phyloP scores from a whole-genome alignment of 2,113 vertebrate genomes.

The Tragelaphus imberbis region DNA sequence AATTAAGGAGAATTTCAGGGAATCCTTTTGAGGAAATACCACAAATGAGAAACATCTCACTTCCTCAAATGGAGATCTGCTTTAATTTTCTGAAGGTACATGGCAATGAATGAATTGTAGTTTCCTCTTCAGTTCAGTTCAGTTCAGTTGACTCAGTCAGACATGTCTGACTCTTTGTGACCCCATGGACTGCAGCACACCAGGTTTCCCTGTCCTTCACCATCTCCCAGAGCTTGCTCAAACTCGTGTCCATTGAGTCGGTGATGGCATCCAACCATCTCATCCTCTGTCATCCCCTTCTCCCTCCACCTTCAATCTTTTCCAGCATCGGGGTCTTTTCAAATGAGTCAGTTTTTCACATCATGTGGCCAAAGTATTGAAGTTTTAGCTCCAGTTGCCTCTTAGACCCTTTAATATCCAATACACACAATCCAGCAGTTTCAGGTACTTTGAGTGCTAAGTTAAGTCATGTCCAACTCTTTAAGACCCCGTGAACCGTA shows the following conservation, averaged over 20 bases:
- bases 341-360: not conserved
- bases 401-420: not conserved
- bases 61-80: not conserved
- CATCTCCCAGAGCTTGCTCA: not conserved
- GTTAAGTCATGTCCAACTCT: not conserved
- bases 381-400: not conserved
- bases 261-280: not conserved
- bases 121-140: not conserved
- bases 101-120: not conserved
- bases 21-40: not conserved
- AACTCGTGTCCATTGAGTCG: not conserved
- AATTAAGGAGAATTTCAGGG: not conserved
- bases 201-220: not conserved
- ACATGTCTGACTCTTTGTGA: not conserved
- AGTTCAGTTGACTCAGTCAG: not conserved
- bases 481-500: not conserved
- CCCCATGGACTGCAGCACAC: not conserved
- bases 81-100: not conserved
- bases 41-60: not conserved
- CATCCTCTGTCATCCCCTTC: not conserved
- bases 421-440: not conserved
- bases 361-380: not conserved
- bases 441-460: fast-evolving
- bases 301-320: not conserved
- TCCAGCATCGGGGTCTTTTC: not conserved